Conservation (phyloP, 2,113 vertebrate species). For the Aldabrachelys gigantea region DNA sequence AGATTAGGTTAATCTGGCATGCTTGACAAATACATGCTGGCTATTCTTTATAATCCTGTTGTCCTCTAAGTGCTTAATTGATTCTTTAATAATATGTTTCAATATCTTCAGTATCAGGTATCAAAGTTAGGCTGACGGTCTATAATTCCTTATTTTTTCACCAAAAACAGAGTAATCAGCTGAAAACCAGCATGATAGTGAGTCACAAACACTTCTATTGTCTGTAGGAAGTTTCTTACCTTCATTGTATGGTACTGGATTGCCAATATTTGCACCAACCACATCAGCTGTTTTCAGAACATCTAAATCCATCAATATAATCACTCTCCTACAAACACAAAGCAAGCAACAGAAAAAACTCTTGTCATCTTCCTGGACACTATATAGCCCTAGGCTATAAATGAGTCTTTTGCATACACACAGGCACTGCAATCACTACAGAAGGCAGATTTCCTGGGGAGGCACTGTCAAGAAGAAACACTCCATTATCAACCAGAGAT, state of each 20-base stretch:
- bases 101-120: too few species aligned
- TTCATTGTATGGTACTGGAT: constrained; percentile 89
- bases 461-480: constrained; percentile 4
- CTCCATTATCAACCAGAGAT: background rate
- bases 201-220: background rate
- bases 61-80: too few species aligned
- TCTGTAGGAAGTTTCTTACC: constrained; percentile 76
- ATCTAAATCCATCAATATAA: constrained; percentile 92
- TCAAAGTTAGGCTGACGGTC: too few species aligned
- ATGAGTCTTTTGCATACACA: background rate
- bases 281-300: constrained; percentile 86
- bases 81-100: too few species aligned
- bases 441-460: background rate
- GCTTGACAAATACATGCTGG: too few species aligned
- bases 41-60: too few species aligned
- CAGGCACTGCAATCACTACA: background rate
- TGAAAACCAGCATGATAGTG: background rate
- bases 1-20: too few species aligned
- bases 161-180: background rate
- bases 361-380: background rate
- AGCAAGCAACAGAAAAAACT: background rate
- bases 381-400: background rate
- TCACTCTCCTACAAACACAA: constrained; percentile 84
- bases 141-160: background rate
- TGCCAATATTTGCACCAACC: constrained; percentile 87